Evolutionary conservation across 2,888 invertebrate species (phyloP), one percentile per base, ranked within the genome.

Genomic region (Drosophila algonquin): DNA sequence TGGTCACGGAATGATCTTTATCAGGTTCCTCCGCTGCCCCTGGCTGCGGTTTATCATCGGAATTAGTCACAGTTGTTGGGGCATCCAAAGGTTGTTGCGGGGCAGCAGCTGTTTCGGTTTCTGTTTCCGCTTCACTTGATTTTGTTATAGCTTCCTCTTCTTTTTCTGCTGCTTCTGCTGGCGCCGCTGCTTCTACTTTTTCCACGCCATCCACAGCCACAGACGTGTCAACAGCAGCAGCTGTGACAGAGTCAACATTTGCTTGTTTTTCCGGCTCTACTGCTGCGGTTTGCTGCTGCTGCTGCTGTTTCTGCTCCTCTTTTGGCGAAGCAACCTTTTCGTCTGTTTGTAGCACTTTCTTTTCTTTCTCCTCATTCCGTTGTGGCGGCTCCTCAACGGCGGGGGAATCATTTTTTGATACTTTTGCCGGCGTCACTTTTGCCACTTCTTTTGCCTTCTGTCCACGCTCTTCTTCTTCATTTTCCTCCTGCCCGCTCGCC

Each of bases 1-100:
- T 83, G 30, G 76, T 63, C 18, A 75, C 65, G 16, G 50, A 51
- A 52, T 32, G 16, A 18, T 40, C 55, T 10, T 63, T 44, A 35
- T 52, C 16, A 16, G 47, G 10, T 24, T 10, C 30, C 24, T 6
- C 14, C 16, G 12, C 44, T 1, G 7, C 27, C 14, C 30, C 52
- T 10, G 12, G 12, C 46, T 48, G 57, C 54, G 47, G 56, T 14
- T 21, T 64, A 54, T 45, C 24, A 16, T 27, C 53, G 35, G 35
- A 35, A 48, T 54, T 54, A 30, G 53, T 48, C 40, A 48, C 65
- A 53, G 47, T 45, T 64, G 47, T 45, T 64, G 63, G 16, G 9
- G 21, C 53, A n/a, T 40, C n/a, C 40, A 40, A n/a, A 6, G 40
- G 40, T 18, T 18, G 8, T 4, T 52, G 57, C 16, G 63, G 60